Conservation (phyloP, 2,113 vertebrate species). For the Leiothrix lutea region DNA sequence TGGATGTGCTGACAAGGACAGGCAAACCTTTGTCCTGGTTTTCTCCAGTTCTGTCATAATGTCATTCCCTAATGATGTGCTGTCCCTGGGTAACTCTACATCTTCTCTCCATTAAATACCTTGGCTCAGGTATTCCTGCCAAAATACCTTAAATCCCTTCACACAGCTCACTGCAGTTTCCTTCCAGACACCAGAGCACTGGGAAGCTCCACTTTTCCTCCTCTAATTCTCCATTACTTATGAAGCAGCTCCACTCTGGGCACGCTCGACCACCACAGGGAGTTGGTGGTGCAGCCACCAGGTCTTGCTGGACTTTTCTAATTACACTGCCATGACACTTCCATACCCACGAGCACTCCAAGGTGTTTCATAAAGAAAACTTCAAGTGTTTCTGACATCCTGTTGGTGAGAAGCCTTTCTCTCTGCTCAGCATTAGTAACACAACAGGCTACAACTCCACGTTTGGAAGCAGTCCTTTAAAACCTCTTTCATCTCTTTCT, state of each 20-base stretch:
- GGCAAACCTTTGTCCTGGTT: not conserved
- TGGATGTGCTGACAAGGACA: rapidly evolving
- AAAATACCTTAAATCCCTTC: not conserved
- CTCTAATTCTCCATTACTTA: not conserved
- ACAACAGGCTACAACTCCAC: not conserved
- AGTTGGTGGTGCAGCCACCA: not conserved
- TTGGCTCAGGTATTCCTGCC: no score
- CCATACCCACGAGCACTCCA: not conserved
- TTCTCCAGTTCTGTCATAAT: not conserved
- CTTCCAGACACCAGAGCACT: not conserved
- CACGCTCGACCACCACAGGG: not conserved
- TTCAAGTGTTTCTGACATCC: not conserved
- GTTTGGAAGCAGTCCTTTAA: not conserved
- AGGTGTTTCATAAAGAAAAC: slow-evolving; percentile 15
- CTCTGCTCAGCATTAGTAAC: not conserved
- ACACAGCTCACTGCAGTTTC: not conserved
- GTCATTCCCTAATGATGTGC: not conserved
- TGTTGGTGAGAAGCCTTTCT: not conserved
- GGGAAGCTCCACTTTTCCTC: not conserved
- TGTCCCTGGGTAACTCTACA: not conserved
- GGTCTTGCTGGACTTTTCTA: not conserved
- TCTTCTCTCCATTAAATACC: not conserved
- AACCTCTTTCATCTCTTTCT: not conserved
- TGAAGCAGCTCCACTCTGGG: not conserved
- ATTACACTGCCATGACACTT: not conserved